Percentiles rank a stretch among this genome's conserved stretches.
Conservation (phyloP, 2,113 vertebrate species). For the Amblyornis subalaris region DNA sequence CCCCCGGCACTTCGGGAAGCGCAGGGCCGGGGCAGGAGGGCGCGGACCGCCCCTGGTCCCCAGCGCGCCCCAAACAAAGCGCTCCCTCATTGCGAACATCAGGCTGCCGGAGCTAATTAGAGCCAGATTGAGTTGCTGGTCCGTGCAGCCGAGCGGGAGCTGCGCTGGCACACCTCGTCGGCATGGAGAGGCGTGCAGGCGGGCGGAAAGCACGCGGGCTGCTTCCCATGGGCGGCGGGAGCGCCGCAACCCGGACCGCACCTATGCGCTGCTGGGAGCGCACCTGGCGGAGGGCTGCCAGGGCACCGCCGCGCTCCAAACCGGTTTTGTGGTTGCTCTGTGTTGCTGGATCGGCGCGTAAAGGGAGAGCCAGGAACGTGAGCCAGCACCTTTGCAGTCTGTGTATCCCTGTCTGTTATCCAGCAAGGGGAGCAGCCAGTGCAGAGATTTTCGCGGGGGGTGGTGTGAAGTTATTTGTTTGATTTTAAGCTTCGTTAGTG, state of each 20-base stretch:
- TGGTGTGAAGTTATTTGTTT: neutral
- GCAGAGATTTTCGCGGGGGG: neutral
- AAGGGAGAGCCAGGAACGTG: neutral
- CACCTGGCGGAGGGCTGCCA: neutral
- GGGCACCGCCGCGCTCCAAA: accelerated
- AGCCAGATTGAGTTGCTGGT: slow-evolving; percentile 50
- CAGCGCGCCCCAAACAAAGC: neutral
- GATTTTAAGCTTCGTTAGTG: neutral
- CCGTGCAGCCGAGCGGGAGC: neutral
- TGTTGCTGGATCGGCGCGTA: neutral
- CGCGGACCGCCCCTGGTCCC: neutral
- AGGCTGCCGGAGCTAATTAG: slow-evolving; percentile 59
- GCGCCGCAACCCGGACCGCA: neutral
- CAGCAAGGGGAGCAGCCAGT: neutral
- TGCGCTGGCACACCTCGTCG: neutral
- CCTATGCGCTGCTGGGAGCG: neutral
- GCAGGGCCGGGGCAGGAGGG: neutral
- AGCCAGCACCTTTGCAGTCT: accelerated
- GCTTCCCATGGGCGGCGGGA: accelerated
- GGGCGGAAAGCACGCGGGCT: neutral
- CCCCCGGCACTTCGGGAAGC: neutral
- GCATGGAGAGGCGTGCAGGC: neutral
- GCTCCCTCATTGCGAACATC: neutral
- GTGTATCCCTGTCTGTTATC: neutral
- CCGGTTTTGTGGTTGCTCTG: accelerated